Percentiles rank a stretch among this genome's conserved stretches.
Conservation (phyloP, 1,140 invertebrate species). For the Andrena cerasifolii region DNA sequence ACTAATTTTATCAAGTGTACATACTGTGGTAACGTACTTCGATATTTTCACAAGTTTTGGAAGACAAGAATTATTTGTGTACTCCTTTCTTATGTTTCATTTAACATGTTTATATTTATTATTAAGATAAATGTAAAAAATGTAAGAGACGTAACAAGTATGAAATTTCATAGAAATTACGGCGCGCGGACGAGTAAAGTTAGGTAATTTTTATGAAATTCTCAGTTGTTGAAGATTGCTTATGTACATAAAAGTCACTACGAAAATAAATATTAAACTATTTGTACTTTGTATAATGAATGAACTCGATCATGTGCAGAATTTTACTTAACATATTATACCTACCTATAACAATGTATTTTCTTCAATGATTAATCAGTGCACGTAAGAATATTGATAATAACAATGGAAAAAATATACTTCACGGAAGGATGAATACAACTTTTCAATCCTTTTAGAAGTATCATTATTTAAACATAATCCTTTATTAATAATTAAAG, state of each 20-base stretch:
- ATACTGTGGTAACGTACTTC: slow-evolving; percentile 43
- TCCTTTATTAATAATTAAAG: background rate
- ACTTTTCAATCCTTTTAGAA: background rate
- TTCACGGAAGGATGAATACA: background rate
- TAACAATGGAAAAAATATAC: background rate
- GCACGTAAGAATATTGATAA: background rate
- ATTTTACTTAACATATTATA: background rate
- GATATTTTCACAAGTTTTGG: slow-evolving; percentile 34
- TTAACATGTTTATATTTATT: slow-evolving; percentile 45
- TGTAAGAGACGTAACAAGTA: slow-evolving; percentile 50
- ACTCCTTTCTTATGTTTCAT: slow-evolving; percentile 43
- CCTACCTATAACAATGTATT: background rate
- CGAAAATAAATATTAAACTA: slow-evolving; percentile 47
- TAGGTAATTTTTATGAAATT: slow-evolving; percentile 48
- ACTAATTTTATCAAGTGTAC: slow-evolving; percentile 54
- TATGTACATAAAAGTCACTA: slow-evolving; percentile 54
- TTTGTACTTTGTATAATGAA: slow-evolving; percentile 54
- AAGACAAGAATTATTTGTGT: slow-evolving; percentile 36
- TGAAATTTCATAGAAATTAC: slow-evolving; percentile 40
- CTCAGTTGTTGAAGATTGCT: slow-evolving; percentile 35
- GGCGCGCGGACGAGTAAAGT: background rate
- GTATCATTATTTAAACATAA: background rate
- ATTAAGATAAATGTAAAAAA: slow-evolving; percentile 40
- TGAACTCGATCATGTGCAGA: slow-evolving; percentile 27
- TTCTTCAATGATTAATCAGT: background rate